Evolutionary conservation across 2,888 invertebrate genomes (phyloP), one percentile per base, ranked within the genome.

Genomic region (Leptodirus hochenwartii): DNA sequence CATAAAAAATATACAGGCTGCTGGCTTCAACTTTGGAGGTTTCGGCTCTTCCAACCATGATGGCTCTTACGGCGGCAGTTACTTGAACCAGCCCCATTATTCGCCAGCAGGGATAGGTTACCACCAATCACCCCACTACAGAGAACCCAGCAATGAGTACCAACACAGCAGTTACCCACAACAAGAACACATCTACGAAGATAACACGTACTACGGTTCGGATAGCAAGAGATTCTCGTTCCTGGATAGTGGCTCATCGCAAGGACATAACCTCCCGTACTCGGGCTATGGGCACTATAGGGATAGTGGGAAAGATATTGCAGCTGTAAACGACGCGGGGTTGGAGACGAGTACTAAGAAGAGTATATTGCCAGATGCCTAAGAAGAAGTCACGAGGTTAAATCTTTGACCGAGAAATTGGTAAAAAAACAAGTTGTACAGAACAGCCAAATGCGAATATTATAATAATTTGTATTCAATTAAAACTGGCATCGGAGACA

Each of bases 71-170:
- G 3, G n/a, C 38, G 60, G 62, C 5, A 26, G 30, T 4, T 34
- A 32, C 35, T 47, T 46, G 38, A 49, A 49, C 26, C 66, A 67
- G 0, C 75, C 76, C 1, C 72, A 78, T 42, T 80, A 80, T 46
- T 68, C 70, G 1, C 69, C 75, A 1, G 73, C 75, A 27, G 79
- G 80, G n/a, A 59, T 80, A 4, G 80, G 75, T 2, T 61, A 72
- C 39, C 44, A 43, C 6, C 62, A 58, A 37, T 42, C 42, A 5
- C 67, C 69, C 1, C 63, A 59, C 39, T 63, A 60, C 36, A 66
- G 55, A 34, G 58, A 56, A 23, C 56, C 57, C n/a, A n/a, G n/a
- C n/a, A n/a, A n/a, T n/a, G n/a, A n/a, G n/a, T n/a, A n/a, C n/a
- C n/a, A n/a, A 37, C 53, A 43, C 29, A 41, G 39, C 31, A 51